A percentile compares a stretch with the other conserved stretches of the same genome.
Conservation (phyloP, 2,113 vertebrate genomes). For the Malurus cyaneus region DNA sequence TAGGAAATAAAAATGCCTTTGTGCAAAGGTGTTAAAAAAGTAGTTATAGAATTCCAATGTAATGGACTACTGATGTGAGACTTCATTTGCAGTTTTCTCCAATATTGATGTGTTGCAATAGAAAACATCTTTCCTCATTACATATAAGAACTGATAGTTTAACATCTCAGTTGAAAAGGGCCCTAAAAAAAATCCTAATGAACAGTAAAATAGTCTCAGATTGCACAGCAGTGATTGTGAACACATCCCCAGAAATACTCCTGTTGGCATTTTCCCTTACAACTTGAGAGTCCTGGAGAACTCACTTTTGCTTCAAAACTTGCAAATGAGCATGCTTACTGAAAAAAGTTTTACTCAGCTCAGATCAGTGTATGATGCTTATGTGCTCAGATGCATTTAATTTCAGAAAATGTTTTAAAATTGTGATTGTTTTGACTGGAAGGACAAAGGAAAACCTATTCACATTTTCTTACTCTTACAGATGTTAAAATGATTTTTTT, state of each 20-base stretch:
- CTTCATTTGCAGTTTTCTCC: not conserved
- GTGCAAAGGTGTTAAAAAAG: not conserved
- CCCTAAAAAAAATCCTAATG: not conserved
- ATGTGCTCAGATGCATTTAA: not conserved
- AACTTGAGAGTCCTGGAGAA: not conserved
- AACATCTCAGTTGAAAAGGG: not conserved
- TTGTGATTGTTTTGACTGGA: not conserved
- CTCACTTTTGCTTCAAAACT: not conserved
- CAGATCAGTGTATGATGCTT: not conserved
- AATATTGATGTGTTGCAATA: not conserved
- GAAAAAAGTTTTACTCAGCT: not conserved
- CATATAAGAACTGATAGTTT: not conserved
- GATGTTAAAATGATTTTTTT: not conserved
- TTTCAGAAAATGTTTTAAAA: not conserved
- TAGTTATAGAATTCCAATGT: not conserved
- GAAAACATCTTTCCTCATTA: not conserved
- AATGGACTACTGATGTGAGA: not conserved
- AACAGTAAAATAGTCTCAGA: not conserved
- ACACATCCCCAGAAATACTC: not conserved
- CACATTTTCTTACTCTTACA: not conserved
- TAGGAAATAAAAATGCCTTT: not conserved
- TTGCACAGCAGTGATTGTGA: not conserved
- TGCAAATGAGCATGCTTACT: not conserved
- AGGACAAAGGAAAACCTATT: not conserved
- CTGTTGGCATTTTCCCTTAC: not conserved